A percentile compares a stretch with the other conserved stretches of the same genome.
Evolutionary conservation across 2,113 vertebrate species (phyloP).

Genomic region (Ramphastos sulfuratus): DNA sequence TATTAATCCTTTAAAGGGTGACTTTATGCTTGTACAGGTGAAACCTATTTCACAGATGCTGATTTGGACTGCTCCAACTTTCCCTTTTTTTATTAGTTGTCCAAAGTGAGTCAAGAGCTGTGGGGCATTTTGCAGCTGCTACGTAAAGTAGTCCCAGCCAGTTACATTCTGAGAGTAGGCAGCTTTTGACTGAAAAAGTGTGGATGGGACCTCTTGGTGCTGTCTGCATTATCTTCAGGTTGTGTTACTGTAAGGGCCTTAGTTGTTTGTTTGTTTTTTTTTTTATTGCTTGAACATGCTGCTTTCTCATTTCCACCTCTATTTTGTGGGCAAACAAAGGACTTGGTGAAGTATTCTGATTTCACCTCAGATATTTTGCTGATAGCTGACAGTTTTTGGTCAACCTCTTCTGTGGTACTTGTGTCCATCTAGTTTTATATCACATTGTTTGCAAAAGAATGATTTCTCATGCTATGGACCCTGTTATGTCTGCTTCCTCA

Average conservation of each 20-base stretch:
- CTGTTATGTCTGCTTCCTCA: not conserved
- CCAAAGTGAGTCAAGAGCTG: not conserved
- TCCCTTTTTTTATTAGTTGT: not conserved
- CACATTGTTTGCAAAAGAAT: not conserved
- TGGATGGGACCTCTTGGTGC: not conserved
- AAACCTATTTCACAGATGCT: not conserved
- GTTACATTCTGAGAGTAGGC: not conserved
- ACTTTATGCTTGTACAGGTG: not conserved
- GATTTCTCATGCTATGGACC: fast-evolving
- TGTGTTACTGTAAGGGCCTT: not conserved
- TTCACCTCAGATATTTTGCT: not conserved
- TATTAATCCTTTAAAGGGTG: not conserved
- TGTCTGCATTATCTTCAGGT: not conserved
- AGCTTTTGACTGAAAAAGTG: not conserved
- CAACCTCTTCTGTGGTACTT: not conserved
- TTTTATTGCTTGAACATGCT: not conserved
- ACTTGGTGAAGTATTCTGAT: not conserved
- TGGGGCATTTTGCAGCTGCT: not conserved
- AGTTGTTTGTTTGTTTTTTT: not conserved
- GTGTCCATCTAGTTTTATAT: not conserved
- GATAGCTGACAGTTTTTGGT: not conserved
- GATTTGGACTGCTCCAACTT: not conserved
- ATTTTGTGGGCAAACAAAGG: not conserved
- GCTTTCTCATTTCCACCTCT: not conserved
- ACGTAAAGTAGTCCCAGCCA: fast-evolving